phyloP scores from a whole-genome alignment of 2,888 invertebrate genomes.

The Spatulosminthurus flaviceps region DNA sequence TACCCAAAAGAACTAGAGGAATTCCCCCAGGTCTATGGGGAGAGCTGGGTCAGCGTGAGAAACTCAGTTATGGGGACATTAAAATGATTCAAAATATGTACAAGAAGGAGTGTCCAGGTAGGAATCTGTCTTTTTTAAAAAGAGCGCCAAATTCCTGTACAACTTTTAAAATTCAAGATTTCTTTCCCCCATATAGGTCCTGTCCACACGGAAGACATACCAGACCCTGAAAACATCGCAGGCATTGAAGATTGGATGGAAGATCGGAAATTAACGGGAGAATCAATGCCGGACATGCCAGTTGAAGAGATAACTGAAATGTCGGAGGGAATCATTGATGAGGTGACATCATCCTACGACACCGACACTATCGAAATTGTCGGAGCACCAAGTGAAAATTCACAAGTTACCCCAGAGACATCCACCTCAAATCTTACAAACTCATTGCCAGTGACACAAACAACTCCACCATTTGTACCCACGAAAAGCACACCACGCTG shows the following conservation, averaged over 20 bases:
- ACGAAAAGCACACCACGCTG: neutral
- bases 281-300: neutral
- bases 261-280: neutral
- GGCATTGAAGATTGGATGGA: conserved; percentile 40
- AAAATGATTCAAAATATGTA: conserved; percentile 60
- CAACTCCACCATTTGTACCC: neutral
- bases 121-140: conserved; percentile 13
- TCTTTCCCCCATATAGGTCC: neutral
- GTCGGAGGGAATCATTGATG: neutral
- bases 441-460: neutral
- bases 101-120: conserved; percentile 55
- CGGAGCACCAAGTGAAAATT: neutral
- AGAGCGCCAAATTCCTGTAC: too few species aligned
- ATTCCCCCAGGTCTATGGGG: conserved; percentile 51
- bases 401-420: neutral
- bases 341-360: neutral
- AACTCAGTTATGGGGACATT: conserved; percentile 57
- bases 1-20: conserved; percentile 41
- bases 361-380: neutral
- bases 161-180: neutral
- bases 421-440: neutral
- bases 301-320: neutral
- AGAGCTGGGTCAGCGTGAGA: conserved; percentile 58
- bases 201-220: conserved; percentile 6
- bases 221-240: conserved; percentile 11